These are phyloP conservation scores for Cyanistes caeruleus DNA, from an alignment of 2,113 vertebrate species.

Conservation along the genomic window DNA sequence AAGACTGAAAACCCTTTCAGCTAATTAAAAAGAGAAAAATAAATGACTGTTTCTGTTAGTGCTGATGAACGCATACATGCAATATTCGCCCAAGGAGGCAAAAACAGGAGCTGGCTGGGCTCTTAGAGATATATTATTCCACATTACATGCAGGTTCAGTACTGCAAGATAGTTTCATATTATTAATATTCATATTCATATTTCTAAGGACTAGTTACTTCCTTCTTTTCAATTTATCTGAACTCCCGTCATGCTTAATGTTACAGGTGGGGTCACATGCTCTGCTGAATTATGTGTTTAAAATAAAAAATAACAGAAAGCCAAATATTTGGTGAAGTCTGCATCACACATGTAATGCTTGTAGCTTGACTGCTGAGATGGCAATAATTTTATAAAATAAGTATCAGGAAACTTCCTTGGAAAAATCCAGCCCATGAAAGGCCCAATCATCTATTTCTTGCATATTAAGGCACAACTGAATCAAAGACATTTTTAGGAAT, in stretches of 20 bases:
- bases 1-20: background rate
- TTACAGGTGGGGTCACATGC: background rate
- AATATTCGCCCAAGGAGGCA: background rate
- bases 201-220: background rate
- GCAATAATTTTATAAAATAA: background rate
- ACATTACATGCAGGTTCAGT: background rate
- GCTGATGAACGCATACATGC: background rate
- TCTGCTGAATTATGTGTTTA: background rate
- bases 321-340: background rate
- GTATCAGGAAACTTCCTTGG: background rate
- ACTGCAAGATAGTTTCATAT: background rate
- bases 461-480: background rate
- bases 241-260: background rate
- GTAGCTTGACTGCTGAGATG: background rate
- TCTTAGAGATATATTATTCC: background rate
- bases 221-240: background rate
- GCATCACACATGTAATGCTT: background rate
- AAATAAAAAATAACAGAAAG: background rate
- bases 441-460: background rate
- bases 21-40: background rate
- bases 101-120: background rate
- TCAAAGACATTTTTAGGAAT: background rate
- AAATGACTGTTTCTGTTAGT: background rate
- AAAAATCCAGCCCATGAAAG: background rate
- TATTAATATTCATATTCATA: too few species aligned